phyloP scores from a whole-genome alignment of 2,797 vertebrate species.

The Molossus molossus region DNA sequence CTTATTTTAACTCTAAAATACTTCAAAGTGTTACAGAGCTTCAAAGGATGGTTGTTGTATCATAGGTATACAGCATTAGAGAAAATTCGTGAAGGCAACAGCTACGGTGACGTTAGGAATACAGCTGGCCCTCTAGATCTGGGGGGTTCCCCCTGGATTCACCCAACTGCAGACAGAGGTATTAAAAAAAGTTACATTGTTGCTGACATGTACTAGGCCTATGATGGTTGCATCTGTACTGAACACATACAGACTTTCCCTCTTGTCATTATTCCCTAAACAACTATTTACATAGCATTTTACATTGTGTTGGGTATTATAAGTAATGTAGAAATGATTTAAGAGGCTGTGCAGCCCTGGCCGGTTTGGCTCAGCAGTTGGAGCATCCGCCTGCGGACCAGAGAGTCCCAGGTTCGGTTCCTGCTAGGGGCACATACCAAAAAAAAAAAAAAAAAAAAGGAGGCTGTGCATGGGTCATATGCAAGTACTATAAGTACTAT shows the following conservation, averaged over 20 bases:
- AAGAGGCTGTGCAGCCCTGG: neutral
- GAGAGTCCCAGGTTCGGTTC: no score
- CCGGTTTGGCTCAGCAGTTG: no score
- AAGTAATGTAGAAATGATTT: neutral
- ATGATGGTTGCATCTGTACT: neutral
- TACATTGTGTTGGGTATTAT: neutral
- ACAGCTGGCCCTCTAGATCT: neutral
- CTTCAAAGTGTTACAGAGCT: neutral
- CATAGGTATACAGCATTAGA: neutral
- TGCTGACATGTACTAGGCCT: neutral
- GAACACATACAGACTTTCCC: neutral
- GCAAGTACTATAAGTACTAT: neutral
- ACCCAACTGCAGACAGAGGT: neutral
- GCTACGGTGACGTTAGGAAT: neutral
- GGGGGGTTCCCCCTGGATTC: no score
- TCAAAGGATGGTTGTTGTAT: neutral
- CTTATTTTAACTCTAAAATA: constrained; percentile 13
- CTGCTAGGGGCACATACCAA: no score
- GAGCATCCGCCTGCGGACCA: no score
- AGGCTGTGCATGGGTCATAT: neutral
- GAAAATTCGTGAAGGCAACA: neutral
- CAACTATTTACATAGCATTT: neutral
- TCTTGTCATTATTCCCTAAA: neutral
- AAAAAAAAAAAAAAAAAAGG: no score
- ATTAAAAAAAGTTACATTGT: neutral